Percentiles rank a stretch among this genome's conserved stretches.
Evolutionary conservation across 2,113 vertebrate species (phyloP).

Genomic region (Tricholaema leucomelas): DNA sequence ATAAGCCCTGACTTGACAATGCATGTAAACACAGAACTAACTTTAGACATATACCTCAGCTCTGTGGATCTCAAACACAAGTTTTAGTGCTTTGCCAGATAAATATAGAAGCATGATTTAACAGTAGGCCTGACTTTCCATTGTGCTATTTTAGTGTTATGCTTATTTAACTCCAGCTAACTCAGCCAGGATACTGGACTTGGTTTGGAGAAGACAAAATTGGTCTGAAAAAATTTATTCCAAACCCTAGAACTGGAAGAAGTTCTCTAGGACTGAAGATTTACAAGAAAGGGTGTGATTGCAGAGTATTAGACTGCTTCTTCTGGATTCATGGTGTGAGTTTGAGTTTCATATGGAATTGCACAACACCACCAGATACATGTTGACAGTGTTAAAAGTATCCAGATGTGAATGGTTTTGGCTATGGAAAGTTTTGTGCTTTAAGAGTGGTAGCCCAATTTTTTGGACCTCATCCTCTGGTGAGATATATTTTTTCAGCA

Average conservation of each 20-base stretch:
- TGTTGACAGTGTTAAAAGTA: constrained; percentile 53
- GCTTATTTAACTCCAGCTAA: constrained; percentile 51
- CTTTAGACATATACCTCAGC: constrained; percentile 22
- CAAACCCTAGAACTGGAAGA: constrained; percentile 37
- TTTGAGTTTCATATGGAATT: constrained; percentile 48
- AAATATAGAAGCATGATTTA: constrained; percentile 65
- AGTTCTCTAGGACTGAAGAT: constrained; percentile 8
- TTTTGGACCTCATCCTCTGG: not conserved
- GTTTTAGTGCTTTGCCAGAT: constrained; percentile 44
- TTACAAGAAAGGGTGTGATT: constrained; percentile 50
- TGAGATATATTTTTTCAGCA: not conserved
- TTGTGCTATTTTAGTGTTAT: constrained; percentile 59
- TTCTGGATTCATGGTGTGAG: constrained; percentile 29
- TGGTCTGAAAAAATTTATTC: constrained; percentile 30
- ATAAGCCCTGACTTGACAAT: not conserved
- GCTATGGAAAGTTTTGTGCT: constrained; percentile 41
- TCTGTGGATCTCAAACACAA: constrained; percentile 9
- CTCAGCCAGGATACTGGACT: constrained; percentile 26
- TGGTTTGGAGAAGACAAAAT: constrained; percentile 29
- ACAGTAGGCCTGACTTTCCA: constrained; percentile 54
- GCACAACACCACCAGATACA: constrained; percentile 37
- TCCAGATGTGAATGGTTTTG: constrained; percentile 62
- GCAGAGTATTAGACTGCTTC: not conserved
- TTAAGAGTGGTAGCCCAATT: constrained; percentile 2
- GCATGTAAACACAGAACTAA: constrained; percentile 11